Base-by-base conservation (phyloP, 1,140 invertebrate genomes). In the Drosophila littoralis region DNA sequence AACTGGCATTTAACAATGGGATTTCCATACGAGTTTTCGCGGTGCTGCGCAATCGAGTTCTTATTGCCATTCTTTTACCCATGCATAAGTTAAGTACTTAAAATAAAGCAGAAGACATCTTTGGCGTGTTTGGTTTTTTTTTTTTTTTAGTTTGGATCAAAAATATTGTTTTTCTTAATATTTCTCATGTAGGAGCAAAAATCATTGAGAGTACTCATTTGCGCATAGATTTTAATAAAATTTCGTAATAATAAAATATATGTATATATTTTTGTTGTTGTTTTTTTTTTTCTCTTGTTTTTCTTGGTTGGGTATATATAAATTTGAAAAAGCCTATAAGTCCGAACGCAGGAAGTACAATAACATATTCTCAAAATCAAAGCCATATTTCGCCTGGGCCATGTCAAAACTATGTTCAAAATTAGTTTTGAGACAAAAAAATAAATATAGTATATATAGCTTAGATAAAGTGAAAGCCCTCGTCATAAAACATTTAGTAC, bases 61-160 rank as follows among this genome's bases (percentile, higher is more conserved):
- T 17, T 64, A 17, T 9, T 32, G 28, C 9, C 6, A 28, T 33
- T 10, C 5, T 61, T 13, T 38, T 48, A 38, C 22, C 52, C 45
- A 68, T 71, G 73, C 55, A 43, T 71, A 50, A 32, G 64, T 51
- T 74, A 61, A 70, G 54, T 84, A 89, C 83, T 88, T 88, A 78
- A 84, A 88, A 89, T 73, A 71, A 88, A 88, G 84, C 84, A 88
- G 84, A 88, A 88, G 84, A 88, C 84, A 89, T 88, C 84, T 88
- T 88, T 88, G 84, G 84, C 80, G 85, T 89, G 84, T 88, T 70
- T 28, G 22, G 22, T 28, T 28, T 28, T 28, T 3, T 75, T 59
- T 28, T 28, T 28, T 28, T 3, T 75, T 59, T 79, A 77, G 79
- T 79, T 80, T 64, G 76, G 81, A 81, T 89, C 90, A 81, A 90